These are phyloP conservation scores for Andrena chrysosceles DNA, from an alignment of 2,888 invertebrate genomes.

Conservation along the genomic window DNA sequence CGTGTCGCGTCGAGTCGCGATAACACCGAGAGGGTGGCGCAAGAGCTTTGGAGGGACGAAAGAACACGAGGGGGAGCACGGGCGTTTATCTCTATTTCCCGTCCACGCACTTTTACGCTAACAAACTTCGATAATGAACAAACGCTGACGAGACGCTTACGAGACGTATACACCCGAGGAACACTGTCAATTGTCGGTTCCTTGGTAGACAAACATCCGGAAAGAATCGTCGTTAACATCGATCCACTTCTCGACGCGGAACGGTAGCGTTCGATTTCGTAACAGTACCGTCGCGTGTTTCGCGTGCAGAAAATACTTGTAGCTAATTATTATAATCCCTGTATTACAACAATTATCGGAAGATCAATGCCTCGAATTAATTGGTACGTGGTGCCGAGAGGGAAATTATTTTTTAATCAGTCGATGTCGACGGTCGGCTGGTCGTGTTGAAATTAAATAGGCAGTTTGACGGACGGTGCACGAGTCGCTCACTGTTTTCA, in stretches of 20 bases:
- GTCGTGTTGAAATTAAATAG: neutral
- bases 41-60: conserved; percentile 45
- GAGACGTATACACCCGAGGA: neutral
- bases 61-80: conserved; percentile 22
- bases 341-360: conserved; percentile 21
- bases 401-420: conserved; percentile 15
- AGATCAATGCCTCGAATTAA: conserved; percentile 21
- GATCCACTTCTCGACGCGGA: neutral
- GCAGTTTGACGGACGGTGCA: neutral
- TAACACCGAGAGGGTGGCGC: conserved; percentile 34
- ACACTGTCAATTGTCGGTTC: neutral
- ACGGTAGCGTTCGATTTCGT: neutral
- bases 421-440: neutral
- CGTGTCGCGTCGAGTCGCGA: conserved; percentile 53
- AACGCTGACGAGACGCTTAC: conserved; percentile 60
- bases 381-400: neutral
- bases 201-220: neutral
- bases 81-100: conserved; percentile 59
- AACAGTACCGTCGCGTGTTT: conserved; percentile 9
- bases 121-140: conserved; percentile 64
- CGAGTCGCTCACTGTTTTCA: too few species aligned
- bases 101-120: conserved; percentile 48
- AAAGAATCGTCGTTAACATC: conserved; percentile 1
- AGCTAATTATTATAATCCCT: conserved; percentile 13
- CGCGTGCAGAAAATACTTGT: conserved; percentile 21